Conservation (phyloP, 1,140 invertebrate genomes). For the Pachypsylla venusta region DNA sequence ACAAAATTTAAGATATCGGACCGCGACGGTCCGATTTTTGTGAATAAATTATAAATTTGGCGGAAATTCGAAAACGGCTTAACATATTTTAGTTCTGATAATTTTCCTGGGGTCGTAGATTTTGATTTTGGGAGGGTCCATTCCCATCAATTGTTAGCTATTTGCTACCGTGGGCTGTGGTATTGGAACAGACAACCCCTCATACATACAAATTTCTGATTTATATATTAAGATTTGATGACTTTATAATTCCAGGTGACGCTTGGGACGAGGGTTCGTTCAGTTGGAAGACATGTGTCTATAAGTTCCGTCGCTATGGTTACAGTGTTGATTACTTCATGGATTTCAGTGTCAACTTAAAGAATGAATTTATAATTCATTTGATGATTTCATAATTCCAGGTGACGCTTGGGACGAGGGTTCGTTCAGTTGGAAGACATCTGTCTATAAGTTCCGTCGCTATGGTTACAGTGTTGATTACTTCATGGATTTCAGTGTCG, state of each 20-base stretch:
- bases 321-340: background rate
- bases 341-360: no score
- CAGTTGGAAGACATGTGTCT: background rate
- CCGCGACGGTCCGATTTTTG: no score
- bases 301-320: background rate
- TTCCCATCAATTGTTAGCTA: no score
- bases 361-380: constrained; percentile 22
- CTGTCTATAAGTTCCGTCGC: background rate
- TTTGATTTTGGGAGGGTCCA: no score
- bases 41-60: no score
- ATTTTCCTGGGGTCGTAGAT: no score
- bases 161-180: no score
- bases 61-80: no score
- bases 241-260: constrained; percentile 64
- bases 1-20: no score
- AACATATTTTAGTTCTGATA: no score
- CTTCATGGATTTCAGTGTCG: constrained; percentile 34
- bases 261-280: constrained; percentile 49
- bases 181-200: no score
- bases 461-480: constrained; percentile 7
- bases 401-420: constrained; percentile 63
- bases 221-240: constrained; percentile 69
- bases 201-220: constrained; percentile 82
- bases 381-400: constrained; percentile 17
- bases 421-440: background rate